phyloP scores from a whole-genome alignment of 2,797 vertebrate species.

The Hypotaenidia philippensis region DNA sequence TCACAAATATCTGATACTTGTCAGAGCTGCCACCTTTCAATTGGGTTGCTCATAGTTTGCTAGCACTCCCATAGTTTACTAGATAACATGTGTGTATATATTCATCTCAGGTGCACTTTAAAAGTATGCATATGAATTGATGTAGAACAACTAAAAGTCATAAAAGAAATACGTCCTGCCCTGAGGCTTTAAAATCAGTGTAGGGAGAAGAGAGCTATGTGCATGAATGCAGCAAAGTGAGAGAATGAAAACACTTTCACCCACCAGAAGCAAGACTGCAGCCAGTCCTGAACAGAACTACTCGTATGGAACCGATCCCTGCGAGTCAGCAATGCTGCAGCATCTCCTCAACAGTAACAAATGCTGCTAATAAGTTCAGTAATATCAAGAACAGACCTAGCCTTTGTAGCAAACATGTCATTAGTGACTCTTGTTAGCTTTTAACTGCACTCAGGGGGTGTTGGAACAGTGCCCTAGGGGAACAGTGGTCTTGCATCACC shows the following conservation, averaged over 20 bases:
- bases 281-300: background rate
- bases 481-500: background rate
- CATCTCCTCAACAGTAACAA: constrained; percentile 7
- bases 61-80: background rate
- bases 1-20: background rate
- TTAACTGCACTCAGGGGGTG: background rate
- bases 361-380: background rate
- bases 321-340: background rate
- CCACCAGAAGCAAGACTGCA: background rate
- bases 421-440: constrained; percentile 10
- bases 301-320: background rate
- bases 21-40: background rate
- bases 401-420: background rate
- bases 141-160: constrained; percentile 8
- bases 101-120: background rate
- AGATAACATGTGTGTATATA: background rate
- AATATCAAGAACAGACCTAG: background rate
- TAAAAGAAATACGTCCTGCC: constrained; percentile 6
- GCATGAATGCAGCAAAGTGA: background rate
- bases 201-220: background rate
- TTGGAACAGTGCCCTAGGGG: background rate
- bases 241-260: background rate
- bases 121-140: background rate
- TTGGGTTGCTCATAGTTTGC: background rate
- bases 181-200: background rate